These are phyloP conservation scores for Polydrusus pterygomalis DNA, from an alignment of 2,888 invertebrate genomes.

Conservation along the genomic window DNA sequence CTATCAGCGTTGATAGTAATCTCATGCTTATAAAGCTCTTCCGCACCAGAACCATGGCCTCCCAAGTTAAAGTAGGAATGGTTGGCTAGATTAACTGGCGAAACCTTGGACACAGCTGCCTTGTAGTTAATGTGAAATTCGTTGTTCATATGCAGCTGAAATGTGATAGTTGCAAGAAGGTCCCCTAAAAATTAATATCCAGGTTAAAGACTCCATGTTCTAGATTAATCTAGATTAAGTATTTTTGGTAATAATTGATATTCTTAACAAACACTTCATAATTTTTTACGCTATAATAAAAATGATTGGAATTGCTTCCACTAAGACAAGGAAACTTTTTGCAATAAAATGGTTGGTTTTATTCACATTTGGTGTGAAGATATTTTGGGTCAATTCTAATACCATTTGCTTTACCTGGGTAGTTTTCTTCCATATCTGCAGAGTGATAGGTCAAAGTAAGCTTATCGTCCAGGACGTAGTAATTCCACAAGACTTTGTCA, in stretches of 20 bases:
- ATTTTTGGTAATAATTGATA: no score
- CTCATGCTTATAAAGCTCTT: slow-evolving; percentile 80
- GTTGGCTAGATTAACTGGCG: slow-evolving; percentile 90
- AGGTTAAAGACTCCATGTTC: no score
- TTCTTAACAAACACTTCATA: no score
- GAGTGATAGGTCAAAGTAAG: slow-evolving; percentile 86
- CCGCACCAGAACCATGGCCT: slow-evolving; percentile 85
- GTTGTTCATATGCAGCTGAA: slow-evolving; percentile 83
- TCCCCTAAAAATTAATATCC: slow-evolving; percentile 71
- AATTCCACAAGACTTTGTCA: slow-evolving; percentile 75
- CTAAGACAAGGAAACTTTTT: no score
- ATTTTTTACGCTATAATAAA: no score
- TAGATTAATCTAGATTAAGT: no score
- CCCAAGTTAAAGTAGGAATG: slow-evolving; percentile 94
- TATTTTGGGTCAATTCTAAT: neutral
- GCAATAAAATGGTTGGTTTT: no score
- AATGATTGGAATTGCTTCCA: no score
- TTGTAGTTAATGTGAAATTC: slow-evolving; percentile 84
- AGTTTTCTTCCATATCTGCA: slow-evolving; percentile 88
- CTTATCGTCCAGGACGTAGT: slow-evolving; percentile 63
- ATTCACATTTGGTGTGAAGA: no score
- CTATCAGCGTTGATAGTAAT: slow-evolving; percentile 85
- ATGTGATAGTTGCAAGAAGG: slow-evolving; percentile 81
- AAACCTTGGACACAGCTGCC: slow-evolving; percentile 85
- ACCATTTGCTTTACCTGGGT: slow-evolving; percentile 77